Conservation (phyloP, 2,888 invertebrate species). For the Leptinotarsa tumamoca region DNA sequence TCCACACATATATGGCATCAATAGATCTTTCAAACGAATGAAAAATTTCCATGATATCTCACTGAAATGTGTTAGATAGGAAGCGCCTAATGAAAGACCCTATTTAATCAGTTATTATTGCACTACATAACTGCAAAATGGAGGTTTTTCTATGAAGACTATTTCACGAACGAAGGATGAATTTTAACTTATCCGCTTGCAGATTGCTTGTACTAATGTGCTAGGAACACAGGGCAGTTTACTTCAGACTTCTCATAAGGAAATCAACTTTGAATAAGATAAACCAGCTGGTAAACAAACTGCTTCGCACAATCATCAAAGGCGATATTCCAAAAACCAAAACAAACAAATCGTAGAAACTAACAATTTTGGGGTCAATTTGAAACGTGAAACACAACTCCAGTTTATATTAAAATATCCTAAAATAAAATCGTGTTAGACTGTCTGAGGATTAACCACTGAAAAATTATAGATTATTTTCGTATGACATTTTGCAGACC, state of each 20-base stretch:
- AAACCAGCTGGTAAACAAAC: neutral
- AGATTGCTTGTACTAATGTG: too few species aligned
- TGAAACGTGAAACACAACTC: constrained; percentile 23
- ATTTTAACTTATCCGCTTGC: too few species aligned
- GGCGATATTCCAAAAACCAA: neutral
- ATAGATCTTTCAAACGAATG: too few species aligned
- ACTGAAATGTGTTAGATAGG: too few species aligned
- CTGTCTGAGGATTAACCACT: constrained; percentile 32
- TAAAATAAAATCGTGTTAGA: constrained; percentile 23
- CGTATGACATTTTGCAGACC: constrained; percentile 33
- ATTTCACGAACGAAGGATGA: too few species aligned
- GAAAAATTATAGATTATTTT: constrained; percentile 35
- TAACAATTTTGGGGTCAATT: constrained; percentile 24
- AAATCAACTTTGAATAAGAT: constrained; percentile 11
- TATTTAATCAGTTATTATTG: too few species aligned
- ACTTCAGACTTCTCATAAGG: neutral
- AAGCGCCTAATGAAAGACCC: too few species aligned
- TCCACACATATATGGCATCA: too few species aligned
- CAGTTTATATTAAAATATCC: constrained; percentile 17
- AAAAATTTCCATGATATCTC: too few species aligned
- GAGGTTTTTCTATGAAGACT: too few species aligned
- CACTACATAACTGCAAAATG: too few species aligned
- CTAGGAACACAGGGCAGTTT: too few species aligned
- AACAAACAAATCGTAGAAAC: constrained; percentile 19
- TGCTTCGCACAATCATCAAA: constrained; percentile 4